A percentile compares a stretch with the other conserved stretches of the same genome.
These are phyloP conservation scores for Pseudopleuronectes americanus DNA, from an alignment of 2,797 vertebrate genomes.

Conservation along the genomic window DNA sequence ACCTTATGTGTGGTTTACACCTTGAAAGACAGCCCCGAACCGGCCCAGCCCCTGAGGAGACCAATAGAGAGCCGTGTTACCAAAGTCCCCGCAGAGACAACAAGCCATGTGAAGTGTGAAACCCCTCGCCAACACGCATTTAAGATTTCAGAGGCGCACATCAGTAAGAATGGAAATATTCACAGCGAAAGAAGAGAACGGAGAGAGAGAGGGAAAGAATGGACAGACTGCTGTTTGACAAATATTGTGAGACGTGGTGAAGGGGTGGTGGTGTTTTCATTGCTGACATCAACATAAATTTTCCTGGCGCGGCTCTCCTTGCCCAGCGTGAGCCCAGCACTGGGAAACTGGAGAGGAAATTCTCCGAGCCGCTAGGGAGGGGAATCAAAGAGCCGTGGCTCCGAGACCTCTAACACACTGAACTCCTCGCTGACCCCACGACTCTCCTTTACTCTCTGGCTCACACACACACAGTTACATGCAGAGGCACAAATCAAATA, in stretches of 20 bases:
- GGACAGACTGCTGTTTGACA: constrained; percentile 85
- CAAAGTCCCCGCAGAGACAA: constrained; percentile 77
- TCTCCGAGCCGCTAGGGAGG: constrained; percentile 77
- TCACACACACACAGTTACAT: constrained; percentile 32
- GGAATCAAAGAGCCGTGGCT: constrained; percentile 81
- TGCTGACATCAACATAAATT: constrained; percentile 87
- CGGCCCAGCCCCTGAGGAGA: constrained; percentile 63
- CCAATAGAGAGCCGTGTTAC: constrained; percentile 69
- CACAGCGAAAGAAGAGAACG: constrained; percentile 64
- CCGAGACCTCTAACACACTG: constrained; percentile 82
- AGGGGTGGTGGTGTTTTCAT: constrained; percentile 83
- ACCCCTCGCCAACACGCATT: constrained; percentile 67
- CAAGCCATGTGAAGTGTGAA: constrained; percentile 80
- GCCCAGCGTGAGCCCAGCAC: constrained; percentile 81
- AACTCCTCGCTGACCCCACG: constrained; percentile 75
- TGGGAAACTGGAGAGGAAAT: constrained; percentile 84
- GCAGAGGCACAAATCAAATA: constrained; percentile 32
- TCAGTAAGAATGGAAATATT: constrained; percentile 70
- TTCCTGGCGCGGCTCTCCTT: constrained; percentile 80
- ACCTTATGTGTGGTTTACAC: constrained; percentile 69
- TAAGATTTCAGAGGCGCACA: constrained; percentile 67
- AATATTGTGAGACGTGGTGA: constrained; percentile 85
- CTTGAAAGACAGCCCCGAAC: constrained; percentile 71
- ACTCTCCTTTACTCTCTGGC: constrained; percentile 41
- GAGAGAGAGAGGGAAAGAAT: constrained; percentile 70